Percentiles rank a stretch among this genome's conserved stretches.
phyloP scores from a whole-genome alignment of 2,113 vertebrate genomes.

The Rhombomys opimus region DNA sequence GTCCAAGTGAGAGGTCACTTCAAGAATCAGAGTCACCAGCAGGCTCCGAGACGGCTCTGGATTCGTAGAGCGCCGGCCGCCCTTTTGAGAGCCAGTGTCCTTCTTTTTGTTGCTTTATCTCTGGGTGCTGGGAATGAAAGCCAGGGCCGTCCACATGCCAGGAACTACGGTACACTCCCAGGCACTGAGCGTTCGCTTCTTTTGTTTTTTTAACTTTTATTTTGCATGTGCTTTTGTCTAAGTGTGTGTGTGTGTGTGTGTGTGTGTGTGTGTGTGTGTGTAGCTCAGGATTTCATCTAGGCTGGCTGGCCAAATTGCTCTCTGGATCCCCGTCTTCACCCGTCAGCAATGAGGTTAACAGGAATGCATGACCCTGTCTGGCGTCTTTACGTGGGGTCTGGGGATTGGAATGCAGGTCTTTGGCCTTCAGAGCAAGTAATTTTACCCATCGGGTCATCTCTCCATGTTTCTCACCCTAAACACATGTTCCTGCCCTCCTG shows the following conservation, averaged over 20 bases:
- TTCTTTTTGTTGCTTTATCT: background rate
- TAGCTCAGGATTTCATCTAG: background rate
- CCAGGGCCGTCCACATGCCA: no score
- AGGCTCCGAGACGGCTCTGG: background rate
- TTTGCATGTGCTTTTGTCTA: background rate
- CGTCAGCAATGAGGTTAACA: background rate
- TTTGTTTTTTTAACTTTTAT: background rate
- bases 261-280: background rate
- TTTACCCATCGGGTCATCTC: background rate
- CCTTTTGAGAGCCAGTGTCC: background rate
- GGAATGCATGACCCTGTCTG: background rate
- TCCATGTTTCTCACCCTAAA: background rate
- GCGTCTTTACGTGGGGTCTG: background rate
- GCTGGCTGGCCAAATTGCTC: background rate
- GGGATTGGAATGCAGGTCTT: background rate
- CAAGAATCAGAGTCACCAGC: conserved; percentile 10
- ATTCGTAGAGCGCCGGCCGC: background rate
- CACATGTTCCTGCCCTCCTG: background rate
- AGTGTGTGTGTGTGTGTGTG: background rate
- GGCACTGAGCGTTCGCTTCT: background rate
- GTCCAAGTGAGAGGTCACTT: background rate
- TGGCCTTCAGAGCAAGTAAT: background rate
- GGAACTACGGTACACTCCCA: background rate
- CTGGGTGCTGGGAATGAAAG: background rate
- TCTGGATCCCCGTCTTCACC: background rate